Conservation (phyloP, 2,797 vertebrate genomes). For the Tokudaia tokunoshimensis region DNA sequence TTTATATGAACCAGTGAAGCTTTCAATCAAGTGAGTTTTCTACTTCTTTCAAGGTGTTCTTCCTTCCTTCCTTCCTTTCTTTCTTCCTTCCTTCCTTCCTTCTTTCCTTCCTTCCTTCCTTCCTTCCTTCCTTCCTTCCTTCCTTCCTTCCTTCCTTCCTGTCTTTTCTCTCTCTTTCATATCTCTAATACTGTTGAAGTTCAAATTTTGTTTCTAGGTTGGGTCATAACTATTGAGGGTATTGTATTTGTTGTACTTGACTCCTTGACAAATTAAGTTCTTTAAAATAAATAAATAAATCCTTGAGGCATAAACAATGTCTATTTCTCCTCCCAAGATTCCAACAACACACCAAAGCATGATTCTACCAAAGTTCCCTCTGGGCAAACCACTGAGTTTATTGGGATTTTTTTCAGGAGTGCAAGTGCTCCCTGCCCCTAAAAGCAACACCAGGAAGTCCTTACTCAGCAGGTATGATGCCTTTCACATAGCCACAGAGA, state of each 20-base stretch:
- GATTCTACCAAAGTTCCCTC: background rate
- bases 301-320: background rate
- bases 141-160: background rate
- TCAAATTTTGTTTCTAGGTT: conserved; percentile 24
- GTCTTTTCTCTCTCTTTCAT: background rate
- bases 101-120: background rate
- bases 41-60: too few species aligned
- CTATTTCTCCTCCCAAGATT: background rate
- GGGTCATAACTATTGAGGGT: background rate
- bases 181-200: background rate
- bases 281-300: background rate
- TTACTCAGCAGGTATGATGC: too few species aligned
- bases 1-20: background rate
- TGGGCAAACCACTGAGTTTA: background rate
- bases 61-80: too few species aligned
- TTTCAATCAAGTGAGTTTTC: background rate
- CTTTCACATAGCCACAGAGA: background rate
- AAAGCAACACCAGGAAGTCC: background rate
- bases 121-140: background rate
- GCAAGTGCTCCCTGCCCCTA: too few species aligned
- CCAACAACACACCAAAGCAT: background rate
- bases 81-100: background rate
- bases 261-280: background rate
- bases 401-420: background rate
- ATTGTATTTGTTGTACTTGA: background rate